A percentile compares a stretch with the other conserved stretches of the same genome.
Conservation (phyloP, 92 coral and sea anemone genomes). For the Bergia sp. region DNA sequence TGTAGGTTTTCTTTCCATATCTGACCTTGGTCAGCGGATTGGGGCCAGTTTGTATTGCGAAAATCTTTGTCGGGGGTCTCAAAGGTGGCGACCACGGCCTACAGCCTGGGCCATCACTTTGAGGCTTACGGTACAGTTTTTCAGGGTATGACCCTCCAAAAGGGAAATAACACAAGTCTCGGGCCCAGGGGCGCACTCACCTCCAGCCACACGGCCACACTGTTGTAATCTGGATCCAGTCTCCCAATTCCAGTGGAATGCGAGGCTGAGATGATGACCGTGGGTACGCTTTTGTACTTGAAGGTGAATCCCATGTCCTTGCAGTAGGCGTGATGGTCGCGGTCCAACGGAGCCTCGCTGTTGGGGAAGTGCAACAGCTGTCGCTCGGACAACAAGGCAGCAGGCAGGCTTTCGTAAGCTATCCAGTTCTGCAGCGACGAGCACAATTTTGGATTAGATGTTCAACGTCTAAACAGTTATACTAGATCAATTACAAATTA, state of each 20-base stretch:
- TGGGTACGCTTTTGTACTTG: slow-evolving; percentile 55
- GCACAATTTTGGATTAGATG: no score
- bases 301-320: slow-evolving; percentile 29
- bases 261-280: slow-evolving; percentile 66
- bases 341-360: slow-evolving; percentile 21
- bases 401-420: background rate
- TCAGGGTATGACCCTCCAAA: no score
- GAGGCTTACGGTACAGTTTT: no score
- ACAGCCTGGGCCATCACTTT: no score
- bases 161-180: no score
- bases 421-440: background rate
- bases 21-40: no score
- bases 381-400: background rate
- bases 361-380: slow-evolving; percentile 7
- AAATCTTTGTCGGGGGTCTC: no score
- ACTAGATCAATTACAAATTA: background rate
- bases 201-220: slow-evolving; percentile 75
- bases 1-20: no score
- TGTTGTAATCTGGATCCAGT: slow-evolving; percentile 60
- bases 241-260: slow-evolving; percentile 49
- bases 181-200: slow-evolving; percentile 12
- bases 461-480: no score
- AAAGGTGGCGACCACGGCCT: no score
- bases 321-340: slow-evolving; percentile 17
- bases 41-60: no score